phyloP scores from a whole-genome alignment of 2,888 invertebrate genomes.

The Eulithis prunata region DNA sequence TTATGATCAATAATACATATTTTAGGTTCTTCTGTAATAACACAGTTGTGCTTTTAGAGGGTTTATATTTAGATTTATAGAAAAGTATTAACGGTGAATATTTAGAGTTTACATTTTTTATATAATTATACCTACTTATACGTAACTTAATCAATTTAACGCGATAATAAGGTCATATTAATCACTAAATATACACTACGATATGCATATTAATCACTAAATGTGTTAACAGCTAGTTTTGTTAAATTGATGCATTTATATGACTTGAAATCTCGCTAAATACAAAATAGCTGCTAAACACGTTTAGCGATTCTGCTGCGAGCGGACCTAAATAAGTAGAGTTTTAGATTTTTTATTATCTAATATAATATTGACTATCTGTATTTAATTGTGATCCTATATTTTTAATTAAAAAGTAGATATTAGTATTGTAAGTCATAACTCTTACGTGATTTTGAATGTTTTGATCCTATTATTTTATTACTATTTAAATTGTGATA shows the following conservation, averaged over 20 bases:
- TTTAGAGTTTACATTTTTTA: background rate
- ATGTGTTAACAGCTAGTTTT: too few species aligned
- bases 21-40: background rate
- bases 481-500: constrained; percentile 1
- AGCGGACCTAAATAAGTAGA: background rate
- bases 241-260: too few species aligned
- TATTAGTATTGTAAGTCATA: background rate
- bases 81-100: background rate
- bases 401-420: background rate
- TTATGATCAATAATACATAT: too few species aligned
- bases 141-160: background rate
- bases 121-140: background rate
- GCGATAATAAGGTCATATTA: background rate
- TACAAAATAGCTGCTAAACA: too few species aligned
- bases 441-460: background rate
- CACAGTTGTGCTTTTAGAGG: background rate
- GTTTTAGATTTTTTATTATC: background rate
- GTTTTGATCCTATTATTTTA: background rate
- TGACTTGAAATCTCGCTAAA: too few species aligned
- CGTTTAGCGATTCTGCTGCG: too few species aligned
- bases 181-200: too few species aligned
- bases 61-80: background rate
- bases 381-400: background rate
- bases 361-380: background rate
- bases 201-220: too few species aligned